Percentiles rank a stretch among this genome's conserved stretches.
These are phyloP conservation scores for Rhorus exstirpatorius DNA, from an alignment of 2,888 invertebrate species.

Conservation along the genomic window DNA sequence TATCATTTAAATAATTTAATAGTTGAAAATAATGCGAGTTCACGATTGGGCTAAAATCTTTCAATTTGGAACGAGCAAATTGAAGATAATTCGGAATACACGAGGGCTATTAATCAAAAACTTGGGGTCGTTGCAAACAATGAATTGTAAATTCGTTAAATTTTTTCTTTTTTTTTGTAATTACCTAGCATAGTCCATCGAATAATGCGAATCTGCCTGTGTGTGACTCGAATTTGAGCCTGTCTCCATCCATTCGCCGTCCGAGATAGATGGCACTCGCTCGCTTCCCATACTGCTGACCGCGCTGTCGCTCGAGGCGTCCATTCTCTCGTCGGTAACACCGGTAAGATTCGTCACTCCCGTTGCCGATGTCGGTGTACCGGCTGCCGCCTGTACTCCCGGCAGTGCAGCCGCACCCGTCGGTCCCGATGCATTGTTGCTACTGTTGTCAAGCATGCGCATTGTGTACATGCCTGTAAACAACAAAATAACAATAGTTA, in stretches of 20 bases:
- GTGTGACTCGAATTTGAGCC: slow-evolving; percentile 93
- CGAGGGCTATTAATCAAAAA: too few relatives aligned
- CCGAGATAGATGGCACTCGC: slow-evolving; percentile 94
- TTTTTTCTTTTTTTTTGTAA: too few relatives aligned
- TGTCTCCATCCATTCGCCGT: slow-evolving; percentile 96
- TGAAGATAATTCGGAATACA: too few relatives aligned
- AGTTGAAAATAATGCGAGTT: too few relatives aligned
- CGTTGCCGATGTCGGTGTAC: slow-evolving; percentile 83
- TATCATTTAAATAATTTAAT: too few relatives aligned
- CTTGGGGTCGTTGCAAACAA: background rate
- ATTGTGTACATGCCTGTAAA: slow-evolving; percentile 94
- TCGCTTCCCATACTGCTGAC: slow-evolving; percentile 98
- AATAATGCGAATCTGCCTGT: slow-evolving; percentile 88
- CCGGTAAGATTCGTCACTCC: slow-evolving; percentile 84
- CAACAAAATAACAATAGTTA: background rate
- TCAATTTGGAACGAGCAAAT: too few relatives aligned
- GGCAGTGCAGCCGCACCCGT: slow-evolving; percentile 81
- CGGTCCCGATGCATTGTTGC: slow-evolving; percentile 82
- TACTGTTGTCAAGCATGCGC: slow-evolving; percentile 92
- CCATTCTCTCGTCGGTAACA: slow-evolving; percentile 89
- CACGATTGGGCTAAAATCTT: too few relatives aligned
- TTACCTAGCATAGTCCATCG: slow-evolving; percentile 90
- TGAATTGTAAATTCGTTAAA: slow-evolving; percentile 9
- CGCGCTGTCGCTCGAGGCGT: slow-evolving; percentile 96
- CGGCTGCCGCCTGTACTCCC: slow-evolving; percentile 83